phyloP scores from a whole-genome alignment of 1,140 invertebrate genomes.

The Drosophila auraria region DNA sequence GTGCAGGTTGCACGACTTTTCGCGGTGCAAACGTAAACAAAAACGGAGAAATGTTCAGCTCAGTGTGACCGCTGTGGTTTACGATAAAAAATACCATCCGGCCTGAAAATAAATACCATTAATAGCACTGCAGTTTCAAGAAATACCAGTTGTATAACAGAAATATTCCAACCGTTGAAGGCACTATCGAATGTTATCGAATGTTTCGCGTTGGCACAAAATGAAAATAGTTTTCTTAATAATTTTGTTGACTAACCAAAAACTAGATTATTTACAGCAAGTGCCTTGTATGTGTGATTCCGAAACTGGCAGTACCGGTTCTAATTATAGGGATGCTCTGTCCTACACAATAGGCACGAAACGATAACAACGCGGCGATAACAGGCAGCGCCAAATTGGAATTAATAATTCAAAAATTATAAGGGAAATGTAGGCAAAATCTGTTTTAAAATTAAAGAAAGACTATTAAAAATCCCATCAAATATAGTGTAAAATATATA shows the following conservation, averaged over 20 bases:
- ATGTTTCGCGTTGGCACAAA: background rate
- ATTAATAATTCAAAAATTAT: background rate
- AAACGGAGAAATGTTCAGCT: constrained; percentile 40
- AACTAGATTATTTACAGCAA: background rate
- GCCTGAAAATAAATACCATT: background rate
- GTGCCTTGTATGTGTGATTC: background rate
- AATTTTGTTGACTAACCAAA: background rate
- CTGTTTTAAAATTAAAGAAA: no score
- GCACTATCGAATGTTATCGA: no score
- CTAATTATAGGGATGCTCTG: no score
- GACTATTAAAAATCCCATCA: no score
- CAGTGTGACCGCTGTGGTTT: background rate
- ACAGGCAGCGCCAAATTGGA: background rate
- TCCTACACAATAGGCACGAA: background rate
- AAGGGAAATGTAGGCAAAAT: no score
- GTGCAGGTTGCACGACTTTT: constrained; percentile 43
- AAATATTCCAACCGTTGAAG: no score
- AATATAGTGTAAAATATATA: background rate
- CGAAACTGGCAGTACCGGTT: no score
- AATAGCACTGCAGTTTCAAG: background rate
- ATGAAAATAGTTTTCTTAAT: background rate
- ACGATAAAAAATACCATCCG: background rate
- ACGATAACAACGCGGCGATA: background rate
- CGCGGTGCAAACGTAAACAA: constrained; percentile 73
- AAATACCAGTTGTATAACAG: background rate